Percentiles rank a stretch among this genome's conserved stretches.
These are phyloP conservation scores for Desmophyllum pertusum DNA, from an alignment of 92 coral and sea anemone genomes.

Conservation along the genomic window DNA sequence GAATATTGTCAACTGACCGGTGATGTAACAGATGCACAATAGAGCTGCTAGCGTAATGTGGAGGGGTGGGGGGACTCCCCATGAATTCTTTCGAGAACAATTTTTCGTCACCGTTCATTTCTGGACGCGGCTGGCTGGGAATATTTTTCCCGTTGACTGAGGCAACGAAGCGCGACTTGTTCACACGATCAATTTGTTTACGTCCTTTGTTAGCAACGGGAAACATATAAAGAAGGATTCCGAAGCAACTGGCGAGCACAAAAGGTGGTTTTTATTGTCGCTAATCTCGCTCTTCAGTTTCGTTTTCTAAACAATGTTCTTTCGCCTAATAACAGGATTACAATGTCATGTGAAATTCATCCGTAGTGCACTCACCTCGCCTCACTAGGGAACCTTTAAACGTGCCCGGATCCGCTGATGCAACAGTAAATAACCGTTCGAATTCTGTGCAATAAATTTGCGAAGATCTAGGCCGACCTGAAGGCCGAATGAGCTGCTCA, in stretches of 20 bases:
- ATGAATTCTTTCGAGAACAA: conserved; percentile 16
- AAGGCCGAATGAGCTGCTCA: not conserved
- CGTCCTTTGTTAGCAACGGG: not conserved
- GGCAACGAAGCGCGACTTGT: conserved; percentile 13
- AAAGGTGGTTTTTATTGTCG: conserved; percentile 15
- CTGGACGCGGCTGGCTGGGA: conserved; percentile 2
- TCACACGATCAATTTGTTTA: conserved; percentile 27
- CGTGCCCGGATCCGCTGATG: not conserved
- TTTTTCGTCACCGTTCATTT: not conserved
- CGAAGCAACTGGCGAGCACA: not conserved
- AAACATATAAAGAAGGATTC: not conserved
- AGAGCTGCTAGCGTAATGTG: not conserved
- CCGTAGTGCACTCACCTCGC: not conserved
- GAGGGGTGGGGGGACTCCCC: conserved; percentile 50
- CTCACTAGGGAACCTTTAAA: not conserved
- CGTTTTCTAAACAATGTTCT: conserved; percentile 21
- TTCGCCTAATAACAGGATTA: conserved; percentile 19
- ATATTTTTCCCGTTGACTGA: conserved; percentile 1
- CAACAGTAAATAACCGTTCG: not conserved
- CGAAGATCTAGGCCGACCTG: not conserved
- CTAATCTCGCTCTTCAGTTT: not conserved
- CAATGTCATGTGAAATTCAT: conserved; percentile 42
- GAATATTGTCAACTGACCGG: not conserved
- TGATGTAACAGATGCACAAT: not conserved
- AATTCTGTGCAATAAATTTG: not conserved